Percentiles rank a stretch among this genome's conserved stretches.
Evolutionary conservation across 2,113 vertebrate genomes (phyloP).

Genomic region (Seriola aureovittata): DNA sequence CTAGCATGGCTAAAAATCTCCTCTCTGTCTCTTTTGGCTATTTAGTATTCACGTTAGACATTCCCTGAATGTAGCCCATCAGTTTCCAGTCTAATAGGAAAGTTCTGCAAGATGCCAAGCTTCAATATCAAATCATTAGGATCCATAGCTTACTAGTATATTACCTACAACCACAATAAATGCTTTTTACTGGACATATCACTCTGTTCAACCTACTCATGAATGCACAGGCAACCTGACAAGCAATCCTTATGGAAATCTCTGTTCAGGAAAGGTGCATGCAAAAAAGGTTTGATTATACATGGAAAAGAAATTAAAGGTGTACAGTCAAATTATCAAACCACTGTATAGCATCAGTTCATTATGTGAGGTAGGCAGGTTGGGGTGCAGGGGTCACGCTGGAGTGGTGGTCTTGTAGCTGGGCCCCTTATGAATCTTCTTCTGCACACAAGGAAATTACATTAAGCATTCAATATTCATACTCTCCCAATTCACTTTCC

Average conservation of each 20-base stretch:
- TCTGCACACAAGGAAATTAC: conserved; percentile 59
- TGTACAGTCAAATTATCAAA: conserved; percentile 19
- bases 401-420: neutral
- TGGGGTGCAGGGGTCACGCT: conserved; percentile 5
- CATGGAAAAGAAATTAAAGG: conserved; percentile 9
- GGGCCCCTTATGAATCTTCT: conserved; percentile 2
- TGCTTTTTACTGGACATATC: neutral
- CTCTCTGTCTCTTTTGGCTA: too few relatives aligned
- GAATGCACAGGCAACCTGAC: conserved; percentile 2
- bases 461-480: conserved; percentile 76
- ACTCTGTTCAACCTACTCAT: neutral
- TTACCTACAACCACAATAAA: neutral
- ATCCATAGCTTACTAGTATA: neutral
- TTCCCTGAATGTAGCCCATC: too few relatives aligned
- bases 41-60: too few relatives aligned
- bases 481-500: conserved; percentile 53
- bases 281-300: neutral
- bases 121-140: neutral
- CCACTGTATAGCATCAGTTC: conserved; percentile 5
- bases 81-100: too few relatives aligned
- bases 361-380: neutral
- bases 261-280: neutral
- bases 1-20: too few relatives aligned
- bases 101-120: neutral
- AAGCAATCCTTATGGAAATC: neutral